Evolutionary conservation across 2,797 vertebrate species (phyloP), one percentile per base, ranked within the genome.

Genomic region (Oreochromis mossambicus): DNA sequence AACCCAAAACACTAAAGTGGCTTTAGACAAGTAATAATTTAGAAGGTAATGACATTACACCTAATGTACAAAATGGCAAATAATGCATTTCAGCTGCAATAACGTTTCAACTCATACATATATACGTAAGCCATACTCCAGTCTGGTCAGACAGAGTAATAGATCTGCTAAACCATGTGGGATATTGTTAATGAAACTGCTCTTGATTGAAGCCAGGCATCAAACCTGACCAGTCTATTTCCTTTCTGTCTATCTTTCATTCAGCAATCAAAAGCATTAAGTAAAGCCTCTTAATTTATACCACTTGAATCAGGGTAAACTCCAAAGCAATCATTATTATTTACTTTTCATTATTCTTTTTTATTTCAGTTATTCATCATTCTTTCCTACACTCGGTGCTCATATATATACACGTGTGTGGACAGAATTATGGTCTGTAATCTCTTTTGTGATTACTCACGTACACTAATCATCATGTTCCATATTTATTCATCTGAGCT

Each of bases 171-270:
- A 70, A 26, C 7, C 50, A 8, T 12, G 2, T 14, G 17, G 24
- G 32, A 82, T 26, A 24, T 7, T 61, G 29, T 80, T 78, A 83
- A 80, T 63, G 61, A 78, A 61, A 26, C 66, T 12, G 70, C 73
- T 83, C 54, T 83, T 54, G 38, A 77, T 80, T 73, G n/a, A 84
- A 81, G 76, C 26, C 56, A 36, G n/a, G 4, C 51, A 88, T 77
- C 80, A 78, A 87, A 36, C 43, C n/a, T 54, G 26, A 4, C 51
- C 56, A 48, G 54, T 83, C n/a, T 6, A 84, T 87, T 86, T 91
- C 52, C 84, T 83, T 68, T 80, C 55, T 73, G 77, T 52, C 43
- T 48, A 85, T 86, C 78, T 88, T 89, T 87, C 79, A 86, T 90
- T 86, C 51, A 86, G 81, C 43, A 83, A 26, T 24, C 15, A 38